A percentile compares a stretch with the other conserved stretches of the same genome.
Evolutionary conservation across 2,797 vertebrate genomes (phyloP).

Genomic region (Cyprinodon diabolis): DNA sequence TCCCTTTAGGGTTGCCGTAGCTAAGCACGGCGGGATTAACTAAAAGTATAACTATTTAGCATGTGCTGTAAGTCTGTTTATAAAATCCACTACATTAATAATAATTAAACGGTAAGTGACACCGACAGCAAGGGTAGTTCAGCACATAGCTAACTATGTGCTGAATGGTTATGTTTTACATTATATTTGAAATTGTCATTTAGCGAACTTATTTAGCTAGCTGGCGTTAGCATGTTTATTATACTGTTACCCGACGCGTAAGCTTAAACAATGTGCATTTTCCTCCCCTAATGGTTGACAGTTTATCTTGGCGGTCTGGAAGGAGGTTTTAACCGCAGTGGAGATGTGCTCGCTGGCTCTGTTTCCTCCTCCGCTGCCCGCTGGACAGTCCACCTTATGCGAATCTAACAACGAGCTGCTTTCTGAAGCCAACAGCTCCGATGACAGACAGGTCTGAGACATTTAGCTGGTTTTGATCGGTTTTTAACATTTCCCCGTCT

Average conservation of each 20-base stretch:
- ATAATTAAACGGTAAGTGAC: not conserved
- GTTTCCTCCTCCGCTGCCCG: constrained; percentile 84
- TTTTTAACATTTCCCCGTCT: rapidly evolving
- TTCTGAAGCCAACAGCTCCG: constrained; percentile 65
- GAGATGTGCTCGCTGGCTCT: constrained; percentile 87
- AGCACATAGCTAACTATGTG: not conserved
- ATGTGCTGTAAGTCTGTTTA: not conserved
- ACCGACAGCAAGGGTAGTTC: constrained; percentile 14
- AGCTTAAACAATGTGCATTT: not conserved
- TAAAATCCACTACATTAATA: not conserved
- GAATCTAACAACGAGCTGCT: constrained; percentile 90
- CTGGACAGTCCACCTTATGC: constrained; percentile 84
- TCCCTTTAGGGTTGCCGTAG: constrained; percentile 50
- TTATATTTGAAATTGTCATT: not conserved
- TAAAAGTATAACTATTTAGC: constrained; percentile 17
- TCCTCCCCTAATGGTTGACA: too few relatives aligned
- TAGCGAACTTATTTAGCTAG: not conserved
- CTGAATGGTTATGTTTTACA: not conserved
- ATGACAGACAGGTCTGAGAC: constrained; percentile 78
- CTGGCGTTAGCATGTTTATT: constrained; percentile 1
- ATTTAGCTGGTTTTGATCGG: not conserved
- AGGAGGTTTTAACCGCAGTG: not conserved
- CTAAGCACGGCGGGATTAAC: constrained; percentile 53
- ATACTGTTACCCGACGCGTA: not conserved
- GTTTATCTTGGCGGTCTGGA: constrained; percentile 25